A percentile compares a stretch with the other conserved stretches of the same genome.
Evolutionary conservation across 1,140 invertebrate species (phyloP).

Genomic region (Drosophila pachea): DNA sequence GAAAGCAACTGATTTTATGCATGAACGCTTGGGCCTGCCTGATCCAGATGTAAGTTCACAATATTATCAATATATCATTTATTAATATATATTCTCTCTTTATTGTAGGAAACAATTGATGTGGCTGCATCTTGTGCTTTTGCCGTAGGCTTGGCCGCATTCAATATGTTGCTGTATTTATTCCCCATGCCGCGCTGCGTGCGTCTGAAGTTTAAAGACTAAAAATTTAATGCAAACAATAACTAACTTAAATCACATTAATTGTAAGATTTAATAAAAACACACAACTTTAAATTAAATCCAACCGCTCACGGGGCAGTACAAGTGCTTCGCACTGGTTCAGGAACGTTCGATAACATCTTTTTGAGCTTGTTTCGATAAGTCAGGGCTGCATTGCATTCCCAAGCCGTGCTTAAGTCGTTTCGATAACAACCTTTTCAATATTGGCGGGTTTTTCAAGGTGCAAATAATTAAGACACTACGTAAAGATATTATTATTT

Average conservation of each 20-base stretch:
- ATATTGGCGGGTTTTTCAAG: slow-evolving; percentile 10
- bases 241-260: slow-evolving; percentile 16
- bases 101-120: slow-evolving; percentile 79
- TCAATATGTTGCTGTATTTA: slow-evolving; percentile 91
- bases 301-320: not conserved
- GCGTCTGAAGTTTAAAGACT: slow-evolving; percentile 93
- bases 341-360: slow-evolving; percentile 4
- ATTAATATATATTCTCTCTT: not conserved
- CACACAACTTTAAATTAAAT: not conserved
- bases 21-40: slow-evolving; percentile 76
- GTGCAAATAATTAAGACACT: not conserved
- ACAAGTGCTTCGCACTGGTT: slow-evolving; percentile 2
- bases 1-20: slow-evolving; percentile 72
- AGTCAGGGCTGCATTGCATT: not conserved
- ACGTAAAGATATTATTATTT: slow-evolving; percentile 39
- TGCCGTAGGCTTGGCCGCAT: slow-evolving; percentile 87
- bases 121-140: slow-evolving; percentile 91
- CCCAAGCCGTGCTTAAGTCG: not conserved
- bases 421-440: not conserved
- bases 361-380: not conserved
- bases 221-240: slow-evolving; percentile 42
- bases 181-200: slow-evolving; percentile 91
- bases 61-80: not conserved
- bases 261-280: slow-evolving; percentile 5
- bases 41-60: slow-evolving; percentile 76